These are phyloP conservation scores for Rhagonycha lutea DNA, from an alignment of 2,888 invertebrate species.

Conservation along the genomic window DNA sequence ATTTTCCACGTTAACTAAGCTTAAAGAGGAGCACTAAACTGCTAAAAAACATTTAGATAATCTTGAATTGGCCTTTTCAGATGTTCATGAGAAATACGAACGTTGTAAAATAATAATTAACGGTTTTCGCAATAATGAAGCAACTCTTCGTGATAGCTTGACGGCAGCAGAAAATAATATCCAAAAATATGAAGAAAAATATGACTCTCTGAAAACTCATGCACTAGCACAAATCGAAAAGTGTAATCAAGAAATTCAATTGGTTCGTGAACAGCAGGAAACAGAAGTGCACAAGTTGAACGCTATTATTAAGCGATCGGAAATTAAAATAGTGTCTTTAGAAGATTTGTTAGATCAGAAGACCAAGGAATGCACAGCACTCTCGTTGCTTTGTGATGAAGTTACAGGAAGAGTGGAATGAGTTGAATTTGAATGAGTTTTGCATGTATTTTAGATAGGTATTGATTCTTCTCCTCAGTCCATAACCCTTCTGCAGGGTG, in stretches of 20 bases:
- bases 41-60: conserved; percentile 64
- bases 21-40: conserved; percentile 62
- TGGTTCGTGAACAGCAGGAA: conserved; percentile 74
- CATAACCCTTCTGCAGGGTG: too few species aligned
- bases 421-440: too few species aligned
- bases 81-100: conserved; percentile 69
- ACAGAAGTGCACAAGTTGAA: conserved; percentile 82
- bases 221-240: conserved; percentile 88
- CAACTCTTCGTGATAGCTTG: conserved; percentile 71
- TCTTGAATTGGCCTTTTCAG: conserved; percentile 68
- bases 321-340: conserved; percentile 78
- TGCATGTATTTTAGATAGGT: background rate
- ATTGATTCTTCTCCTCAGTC: too few species aligned
- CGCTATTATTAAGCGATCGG: conserved; percentile 87
- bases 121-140: conserved; percentile 75
- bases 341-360: conserved; percentile 86
- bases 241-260: conserved; percentile 85
- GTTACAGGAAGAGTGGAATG: conserved; percentile 64
- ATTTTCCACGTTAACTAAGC: conserved; percentile 59
- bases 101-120: conserved; percentile 69
- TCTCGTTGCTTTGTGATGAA: conserved; percentile 91
- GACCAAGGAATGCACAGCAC: conserved; percentile 85
- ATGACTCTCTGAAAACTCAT: conserved; percentile 85
- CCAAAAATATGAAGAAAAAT: conserved; percentile 79
- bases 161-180: conserved; percentile 74